phyloP scores from a whole-genome alignment of 2,113 vertebrate species.

The Physeter macrocephalus region DNA sequence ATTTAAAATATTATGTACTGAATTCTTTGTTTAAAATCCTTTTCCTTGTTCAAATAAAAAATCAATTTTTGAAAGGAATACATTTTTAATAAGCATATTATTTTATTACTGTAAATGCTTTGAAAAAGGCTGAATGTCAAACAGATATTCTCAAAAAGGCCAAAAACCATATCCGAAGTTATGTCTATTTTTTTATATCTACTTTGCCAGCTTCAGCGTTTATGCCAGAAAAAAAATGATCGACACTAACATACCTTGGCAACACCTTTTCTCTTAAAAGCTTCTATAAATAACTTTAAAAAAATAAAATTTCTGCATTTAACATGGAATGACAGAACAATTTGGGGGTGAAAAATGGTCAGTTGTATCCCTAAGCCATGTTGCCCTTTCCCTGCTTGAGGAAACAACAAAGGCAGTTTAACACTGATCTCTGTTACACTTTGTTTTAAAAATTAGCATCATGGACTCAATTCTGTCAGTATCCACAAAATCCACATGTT shows the following conservation, averaged over 20 bases:
- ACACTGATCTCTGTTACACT: background rate
- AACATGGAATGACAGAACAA: background rate
- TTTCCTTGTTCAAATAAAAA: background rate
- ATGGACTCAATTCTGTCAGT: background rate
- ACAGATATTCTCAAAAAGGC: background rate
- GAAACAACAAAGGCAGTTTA: background rate
- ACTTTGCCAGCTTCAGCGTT: conserved; percentile 34
- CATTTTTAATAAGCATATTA: background rate
- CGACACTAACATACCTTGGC: background rate
- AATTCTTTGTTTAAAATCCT: background rate
- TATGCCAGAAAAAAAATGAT: background rate
- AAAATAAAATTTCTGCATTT: conserved; percentile 19
- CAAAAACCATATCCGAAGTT: background rate
- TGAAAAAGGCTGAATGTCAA: background rate
- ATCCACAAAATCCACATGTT: background rate
- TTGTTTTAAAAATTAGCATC: background rate
- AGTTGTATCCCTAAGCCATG: background rate
- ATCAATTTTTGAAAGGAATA: background rate
- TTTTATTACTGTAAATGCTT: background rate
- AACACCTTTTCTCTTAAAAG: conserved; percentile 30
- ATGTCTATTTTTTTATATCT: background rate
- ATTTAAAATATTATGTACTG: background rate
- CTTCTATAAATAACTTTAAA: conserved; percentile 34
- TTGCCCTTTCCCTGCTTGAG: background rate
- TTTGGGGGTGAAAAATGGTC: background rate